A percentile compares a stretch with the other conserved stretches of the same genome.
Evolutionary conservation across 2,888 invertebrate species (phyloP).

Genomic region (Leucophenga montana): DNA sequence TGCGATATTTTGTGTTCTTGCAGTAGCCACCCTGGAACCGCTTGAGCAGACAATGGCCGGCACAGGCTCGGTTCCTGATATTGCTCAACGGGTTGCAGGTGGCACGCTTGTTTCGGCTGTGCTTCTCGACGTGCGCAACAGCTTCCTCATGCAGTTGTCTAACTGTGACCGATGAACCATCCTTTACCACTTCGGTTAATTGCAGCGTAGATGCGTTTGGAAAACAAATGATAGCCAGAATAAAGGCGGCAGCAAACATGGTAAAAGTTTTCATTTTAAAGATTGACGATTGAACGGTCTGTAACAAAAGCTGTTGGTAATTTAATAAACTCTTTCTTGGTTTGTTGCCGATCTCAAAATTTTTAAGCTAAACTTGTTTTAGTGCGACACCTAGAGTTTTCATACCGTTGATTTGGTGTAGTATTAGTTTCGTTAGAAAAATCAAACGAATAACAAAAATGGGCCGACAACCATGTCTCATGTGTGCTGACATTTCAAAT

Average conservation of each 20-base stretch:
- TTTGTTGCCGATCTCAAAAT: neutral
- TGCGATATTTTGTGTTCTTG: too few relatives aligned
- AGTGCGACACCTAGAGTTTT: too few relatives aligned
- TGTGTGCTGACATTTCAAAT: too few relatives aligned
- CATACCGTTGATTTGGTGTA: too few relatives aligned
- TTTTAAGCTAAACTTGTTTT: too few relatives aligned
- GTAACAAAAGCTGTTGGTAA: too few relatives aligned
- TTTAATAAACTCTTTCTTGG: neutral
- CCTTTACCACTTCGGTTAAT: conserved; percentile 32
- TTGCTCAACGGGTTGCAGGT: conserved; percentile 73
- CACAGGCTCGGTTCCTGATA: conserved; percentile 72
- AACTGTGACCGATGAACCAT: neutral
- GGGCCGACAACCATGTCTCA: too few relatives aligned
- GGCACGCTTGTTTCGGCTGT: conserved; percentile 68
- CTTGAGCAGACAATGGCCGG: conserved; percentile 69
- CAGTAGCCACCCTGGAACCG: conserved; percentile 71
- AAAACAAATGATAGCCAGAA: conserved; percentile 16
- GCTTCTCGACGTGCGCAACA: neutral
- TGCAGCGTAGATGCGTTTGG: conserved; percentile 15
- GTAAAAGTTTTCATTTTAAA: conserved; percentile 27
- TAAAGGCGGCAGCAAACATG: neutral
- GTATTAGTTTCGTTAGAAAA: too few relatives aligned
- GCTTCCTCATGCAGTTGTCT: neutral
- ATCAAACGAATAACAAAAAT: too few relatives aligned
- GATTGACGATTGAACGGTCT: conserved; percentile 8